Percentiles rank a stretch among this genome's conserved stretches.
These are phyloP conservation scores for Ectobius pallidus DNA, from an alignment of 2,888 invertebrate species.

Conservation along the genomic window DNA sequence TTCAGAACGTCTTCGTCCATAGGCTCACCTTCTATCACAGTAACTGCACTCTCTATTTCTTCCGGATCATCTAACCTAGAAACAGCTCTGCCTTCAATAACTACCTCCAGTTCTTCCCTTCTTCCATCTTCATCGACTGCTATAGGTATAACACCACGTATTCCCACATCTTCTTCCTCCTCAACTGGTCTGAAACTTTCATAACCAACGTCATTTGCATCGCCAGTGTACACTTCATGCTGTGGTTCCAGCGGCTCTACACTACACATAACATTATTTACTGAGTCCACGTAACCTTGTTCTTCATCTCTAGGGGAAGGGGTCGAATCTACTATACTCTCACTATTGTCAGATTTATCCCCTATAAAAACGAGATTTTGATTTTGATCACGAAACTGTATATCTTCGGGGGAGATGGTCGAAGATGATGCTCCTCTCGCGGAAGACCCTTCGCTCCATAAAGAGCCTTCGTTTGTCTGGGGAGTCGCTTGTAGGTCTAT, in stretches of 20 bases:
- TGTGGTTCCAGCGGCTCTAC: too few species aligned
- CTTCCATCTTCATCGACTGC: conserved; percentile 42
- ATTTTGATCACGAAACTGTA: conserved; percentile 14
- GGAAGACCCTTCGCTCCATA: conserved; percentile 35
- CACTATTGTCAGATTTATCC: neutral
- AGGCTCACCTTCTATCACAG: conserved; percentile 3
- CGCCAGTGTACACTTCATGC: too few species aligned
- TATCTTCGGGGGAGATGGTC: conserved; percentile 20
- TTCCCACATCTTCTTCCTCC: neutral
- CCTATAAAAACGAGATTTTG: conserved; percentile 5
- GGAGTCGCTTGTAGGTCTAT: conserved; percentile 47
- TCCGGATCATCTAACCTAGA: neutral
- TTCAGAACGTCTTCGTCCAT: conserved; percentile 44
- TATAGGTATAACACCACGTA: neutral
- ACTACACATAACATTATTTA: neutral
- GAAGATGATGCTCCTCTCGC: neutral
- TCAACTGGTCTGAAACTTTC: neutral
- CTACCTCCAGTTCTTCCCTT: conserved; percentile 34
- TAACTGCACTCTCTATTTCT: neutral
- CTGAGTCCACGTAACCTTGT: neutral
- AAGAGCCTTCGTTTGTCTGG: neutral
- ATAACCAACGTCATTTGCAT: neutral
- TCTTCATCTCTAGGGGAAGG: neutral
- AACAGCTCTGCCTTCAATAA: neutral
- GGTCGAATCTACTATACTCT: neutral